phyloP scores from a whole-genome alignment of 2,113 vertebrate species.

The Bubo blakistoni region DNA sequence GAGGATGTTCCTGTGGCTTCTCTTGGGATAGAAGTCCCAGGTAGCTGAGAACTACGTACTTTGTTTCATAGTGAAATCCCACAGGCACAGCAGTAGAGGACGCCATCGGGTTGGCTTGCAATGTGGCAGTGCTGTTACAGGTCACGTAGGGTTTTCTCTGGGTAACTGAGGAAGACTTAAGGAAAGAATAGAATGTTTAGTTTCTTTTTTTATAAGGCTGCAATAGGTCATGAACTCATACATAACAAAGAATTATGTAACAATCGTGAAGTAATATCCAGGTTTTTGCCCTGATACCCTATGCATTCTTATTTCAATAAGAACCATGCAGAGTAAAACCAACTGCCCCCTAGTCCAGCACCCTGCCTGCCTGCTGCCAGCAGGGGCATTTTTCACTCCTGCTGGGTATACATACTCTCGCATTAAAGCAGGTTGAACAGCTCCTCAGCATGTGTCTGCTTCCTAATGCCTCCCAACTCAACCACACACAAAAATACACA shows the following conservation, averaged over 20 bases:
- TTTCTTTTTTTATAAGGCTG: not conserved
- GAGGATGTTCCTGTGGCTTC: constrained; percentile 63
- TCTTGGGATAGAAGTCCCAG: constrained; percentile 78
- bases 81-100: constrained; percentile 80
- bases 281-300: not conserved
- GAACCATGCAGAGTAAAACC: not conserved
- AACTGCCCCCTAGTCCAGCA: not conserved
- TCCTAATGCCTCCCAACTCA: not conserved
- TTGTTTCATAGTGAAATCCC: constrained; percentile 93
- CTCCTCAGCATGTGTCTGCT: not conserved
- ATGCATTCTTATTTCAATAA: constrained; percentile 2
- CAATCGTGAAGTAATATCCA: not conserved
- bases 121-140: not conserved
- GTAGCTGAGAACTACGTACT: constrained; percentile 91
- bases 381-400: not conserved
- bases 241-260: not conserved
- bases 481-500: not conserved
- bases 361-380: not conserved
- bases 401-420: not conserved
- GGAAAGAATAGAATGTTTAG: not conserved
- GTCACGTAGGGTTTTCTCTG: not conserved
- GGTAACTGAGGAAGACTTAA: constrained; percentile 8
- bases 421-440: not conserved
- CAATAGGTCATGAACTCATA: not conserved
- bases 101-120: constrained; percentile 69